phyloP scores from a whole-genome alignment of 1,140 invertebrate species.

The Lepidurus couesii region DNA sequence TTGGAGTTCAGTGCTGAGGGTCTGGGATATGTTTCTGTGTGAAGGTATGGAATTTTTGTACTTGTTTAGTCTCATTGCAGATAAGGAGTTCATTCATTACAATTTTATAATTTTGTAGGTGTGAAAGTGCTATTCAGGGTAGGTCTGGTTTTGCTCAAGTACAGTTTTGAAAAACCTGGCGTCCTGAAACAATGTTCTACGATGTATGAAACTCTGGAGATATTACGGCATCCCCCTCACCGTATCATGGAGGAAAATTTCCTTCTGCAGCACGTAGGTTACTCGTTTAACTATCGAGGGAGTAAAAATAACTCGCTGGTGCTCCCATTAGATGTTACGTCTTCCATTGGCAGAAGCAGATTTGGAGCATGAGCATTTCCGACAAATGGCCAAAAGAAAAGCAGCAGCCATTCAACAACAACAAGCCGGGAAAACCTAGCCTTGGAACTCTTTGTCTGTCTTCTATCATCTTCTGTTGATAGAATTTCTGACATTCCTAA shows the following conservation, averaged over 20 bases:
- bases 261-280: constrained; percentile 72
- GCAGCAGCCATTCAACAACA: constrained; percentile 23
- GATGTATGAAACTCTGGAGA: constrained; percentile 84
- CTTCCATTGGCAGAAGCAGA: constrained; percentile 72
- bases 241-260: constrained; percentile 78
- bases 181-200: constrained; percentile 71
- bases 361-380: constrained; percentile 74
- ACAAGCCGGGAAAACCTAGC: background rate
- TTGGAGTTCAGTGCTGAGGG: constrained; percentile 83
- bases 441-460: no score
- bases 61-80: background rate
- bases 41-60: constrained; percentile 60
- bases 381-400: constrained; percentile 49
- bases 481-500: background rate
- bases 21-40: constrained; percentile 99
- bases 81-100: constrained; percentile 1
- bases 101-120: constrained; percentile 48
- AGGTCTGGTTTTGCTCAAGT: constrained; percentile 79
- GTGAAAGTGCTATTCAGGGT: constrained; percentile 79
- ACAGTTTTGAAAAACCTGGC: constrained; percentile 60
- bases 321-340: constrained; percentile 48
- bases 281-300: background rate
- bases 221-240: constrained; percentile 74
- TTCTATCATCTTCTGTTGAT: no score
- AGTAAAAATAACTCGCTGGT: constrained; percentile 27